Base-by-base conservation (phyloP, 1,140 invertebrate species). In the Drosophila takahashii region DNA sequence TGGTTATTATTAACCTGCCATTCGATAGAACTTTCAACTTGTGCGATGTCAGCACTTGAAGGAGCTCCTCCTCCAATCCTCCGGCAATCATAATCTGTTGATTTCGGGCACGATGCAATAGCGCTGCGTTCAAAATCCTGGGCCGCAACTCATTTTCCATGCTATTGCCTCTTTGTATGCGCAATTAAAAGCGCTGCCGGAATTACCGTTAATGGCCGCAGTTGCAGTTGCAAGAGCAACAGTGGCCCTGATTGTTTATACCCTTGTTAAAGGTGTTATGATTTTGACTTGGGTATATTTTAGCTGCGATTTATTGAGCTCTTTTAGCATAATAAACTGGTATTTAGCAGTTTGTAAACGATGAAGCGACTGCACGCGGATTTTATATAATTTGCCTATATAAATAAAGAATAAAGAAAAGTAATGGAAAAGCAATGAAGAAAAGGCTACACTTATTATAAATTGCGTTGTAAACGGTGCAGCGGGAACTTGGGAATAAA, bases 121-220 rank as follows among this genome's bases (percentile, higher is more conserved):
- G 59, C 16, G 59, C 16, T 62, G 36, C 26, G 59, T 29, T 59
- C 54, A 52, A 64, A 72, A 60, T 60, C 64, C 47, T 62, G 26
- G 53, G 44, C 52, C 48, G 67, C 76, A 83, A 84, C 67, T 78
- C 79, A 86, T 84, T 84, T 76, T 79, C 56, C 71, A 72, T 72
- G 80, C 61, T 71, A 78, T 85, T 69, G 64, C 56, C 61, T 41
- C 72, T 51, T 66, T 76, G 77, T 81, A 67, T 73, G 81, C 81
- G 81, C 81, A 85, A 85, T 85, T 85, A 85, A 85, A 85, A 87
- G 78, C 81, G 74, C 77, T 86, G 78, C 83, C 83, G 75, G 81
- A 81, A 86, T 85, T 87, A 76, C 77, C 83, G 81, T 86, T 85
- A 85, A 85, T 85, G 81, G 81, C 48, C 76, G 78, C 61, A 76